phyloP scores from a whole-genome alignment of 2,888 invertebrate species.

The Drosophila suboccidentalis region DNA sequence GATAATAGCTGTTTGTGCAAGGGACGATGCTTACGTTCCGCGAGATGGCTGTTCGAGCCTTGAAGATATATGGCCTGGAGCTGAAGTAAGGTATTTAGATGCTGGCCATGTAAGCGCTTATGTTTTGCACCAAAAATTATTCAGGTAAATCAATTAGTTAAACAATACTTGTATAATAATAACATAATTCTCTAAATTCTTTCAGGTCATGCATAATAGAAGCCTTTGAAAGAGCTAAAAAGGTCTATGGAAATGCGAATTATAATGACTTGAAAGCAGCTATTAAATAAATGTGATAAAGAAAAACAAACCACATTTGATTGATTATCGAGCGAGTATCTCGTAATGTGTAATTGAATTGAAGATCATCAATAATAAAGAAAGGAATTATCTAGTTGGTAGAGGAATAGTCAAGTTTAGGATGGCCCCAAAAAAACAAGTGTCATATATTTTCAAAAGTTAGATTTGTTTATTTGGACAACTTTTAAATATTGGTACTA shows the following conservation, averaged over 20 bases:
- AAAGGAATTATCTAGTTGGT: constrained; percentile 1
- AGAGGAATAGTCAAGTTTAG: constrained; percentile 4
- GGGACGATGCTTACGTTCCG: constrained; percentile 96
- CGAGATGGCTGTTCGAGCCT: constrained; percentile 92
- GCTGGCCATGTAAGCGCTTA: constrained; percentile 96
- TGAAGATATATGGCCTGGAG: constrained; percentile 97
- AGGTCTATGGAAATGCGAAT: constrained; percentile 81
- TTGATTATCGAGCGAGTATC: constrained; percentile 5
- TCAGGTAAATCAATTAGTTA: constrained; percentile 89
- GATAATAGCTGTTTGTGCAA: constrained; percentile 96
- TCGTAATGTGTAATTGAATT: neutral
- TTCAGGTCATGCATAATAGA: constrained; percentile 91
- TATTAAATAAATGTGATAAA: constrained; percentile 68
- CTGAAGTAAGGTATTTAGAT: constrained; percentile 94
- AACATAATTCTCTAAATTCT: constrained; percentile 7
- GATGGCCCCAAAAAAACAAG: constrained; percentile 2
- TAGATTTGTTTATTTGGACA: constrained; percentile 18
- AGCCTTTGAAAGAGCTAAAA: constrained; percentile 91
- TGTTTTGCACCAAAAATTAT: constrained; percentile 93
- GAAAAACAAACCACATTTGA: constrained; percentile 2
- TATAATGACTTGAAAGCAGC: constrained; percentile 73
- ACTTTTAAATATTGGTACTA: constrained; percentile 13
- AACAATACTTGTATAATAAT: neutral
- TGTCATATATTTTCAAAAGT: neutral
- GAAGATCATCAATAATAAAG: neutral